Percentiles rank a stretch among this genome's conserved stretches.
Conservation (phyloP, 1,140 invertebrate species). For the Drosophila hydei region DNA sequence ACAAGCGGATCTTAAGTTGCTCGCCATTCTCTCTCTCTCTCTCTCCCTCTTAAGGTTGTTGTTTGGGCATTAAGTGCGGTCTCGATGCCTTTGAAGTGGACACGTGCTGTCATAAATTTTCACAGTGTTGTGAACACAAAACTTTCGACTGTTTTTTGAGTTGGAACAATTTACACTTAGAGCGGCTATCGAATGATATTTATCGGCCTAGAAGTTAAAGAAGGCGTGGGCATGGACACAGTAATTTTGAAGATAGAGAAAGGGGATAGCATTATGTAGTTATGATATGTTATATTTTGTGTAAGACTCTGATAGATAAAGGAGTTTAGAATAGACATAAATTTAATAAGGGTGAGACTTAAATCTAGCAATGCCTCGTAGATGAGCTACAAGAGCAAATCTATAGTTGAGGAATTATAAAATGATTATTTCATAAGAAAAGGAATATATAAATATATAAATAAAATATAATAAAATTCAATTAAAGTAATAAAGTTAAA, state of each 20-base stretch:
- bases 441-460: too few relatives aligned
- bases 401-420: too few relatives aligned
- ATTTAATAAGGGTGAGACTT: too few relatives aligned
- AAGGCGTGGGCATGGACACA: too few relatives aligned
- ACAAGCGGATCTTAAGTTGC: slow-evolving; percentile 11
- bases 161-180: slow-evolving; percentile 16
- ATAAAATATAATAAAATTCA: neutral
- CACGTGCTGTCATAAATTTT: slow-evolving; percentile 59
- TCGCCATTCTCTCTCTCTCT: slow-evolving; percentile 18
- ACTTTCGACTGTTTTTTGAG: slow-evolving; percentile 3
- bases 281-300: too few relatives aligned
- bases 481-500: neutral
- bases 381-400: too few relatives aligned
- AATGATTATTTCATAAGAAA: too few relatives aligned
- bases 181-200: slow-evolving; percentile 2
- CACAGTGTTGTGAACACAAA: slow-evolving; percentile 31
- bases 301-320: too few relatives aligned
- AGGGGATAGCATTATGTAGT: too few relatives aligned
- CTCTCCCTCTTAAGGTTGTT: slow-evolving; percentile 14
- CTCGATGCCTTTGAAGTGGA: slow-evolving; percentile 60
- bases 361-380: too few relatives aligned
- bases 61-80: slow-evolving; percentile 66
- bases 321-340: too few relatives aligned
- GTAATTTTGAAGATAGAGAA: too few relatives aligned
- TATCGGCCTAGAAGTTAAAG: neutral